Percentiles rank a stretch among this genome's conserved stretches.
Conservation (phyloP, 2,113 vertebrate genomes). For the Elachura formosa region DNA sequence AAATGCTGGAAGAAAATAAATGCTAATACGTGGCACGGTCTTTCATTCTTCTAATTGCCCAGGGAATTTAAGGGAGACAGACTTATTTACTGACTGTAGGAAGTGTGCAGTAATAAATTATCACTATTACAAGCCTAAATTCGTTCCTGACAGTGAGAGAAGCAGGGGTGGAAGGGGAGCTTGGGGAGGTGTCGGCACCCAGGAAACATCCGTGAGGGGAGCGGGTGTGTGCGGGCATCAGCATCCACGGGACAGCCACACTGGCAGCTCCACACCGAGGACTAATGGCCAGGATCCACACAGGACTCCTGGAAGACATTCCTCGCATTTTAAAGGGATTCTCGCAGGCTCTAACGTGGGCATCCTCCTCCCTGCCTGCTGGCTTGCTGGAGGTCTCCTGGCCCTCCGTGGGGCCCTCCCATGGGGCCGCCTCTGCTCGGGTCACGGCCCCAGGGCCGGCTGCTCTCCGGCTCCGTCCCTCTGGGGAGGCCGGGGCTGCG, state of each 20-base stretch:
- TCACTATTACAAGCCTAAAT: conserved; percentile 57
- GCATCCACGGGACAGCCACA: rapidly evolving
- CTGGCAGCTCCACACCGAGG: background rate
- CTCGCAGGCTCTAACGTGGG: background rate
- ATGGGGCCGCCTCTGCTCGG: too few relatives aligned
- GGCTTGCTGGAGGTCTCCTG: background rate
- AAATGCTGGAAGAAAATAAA: conserved; percentile 75
- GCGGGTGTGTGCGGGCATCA: background rate
- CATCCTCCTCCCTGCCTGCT: background rate
- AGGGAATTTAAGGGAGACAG: conserved; percentile 78
- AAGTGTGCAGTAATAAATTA: conserved; percentile 81
- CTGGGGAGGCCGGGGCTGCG: background rate
- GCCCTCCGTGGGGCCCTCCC: too few relatives aligned
- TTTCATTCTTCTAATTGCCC: conserved; percentile 80
- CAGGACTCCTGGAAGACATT: background rate
- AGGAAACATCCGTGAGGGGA: background rate
- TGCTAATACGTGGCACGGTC: conserved; percentile 73
- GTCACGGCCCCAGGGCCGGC: too few relatives aligned
- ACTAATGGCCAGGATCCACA: background rate
- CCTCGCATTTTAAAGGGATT: background rate
- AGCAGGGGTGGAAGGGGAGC: background rate
- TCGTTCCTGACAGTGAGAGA: conserved; percentile 60
- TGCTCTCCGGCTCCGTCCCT: too few relatives aligned
- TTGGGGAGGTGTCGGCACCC: background rate
- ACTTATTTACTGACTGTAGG: conserved; percentile 80